Conservation (phyloP, 2,888 invertebrate species). For the Saturnia pavonia region DNA sequence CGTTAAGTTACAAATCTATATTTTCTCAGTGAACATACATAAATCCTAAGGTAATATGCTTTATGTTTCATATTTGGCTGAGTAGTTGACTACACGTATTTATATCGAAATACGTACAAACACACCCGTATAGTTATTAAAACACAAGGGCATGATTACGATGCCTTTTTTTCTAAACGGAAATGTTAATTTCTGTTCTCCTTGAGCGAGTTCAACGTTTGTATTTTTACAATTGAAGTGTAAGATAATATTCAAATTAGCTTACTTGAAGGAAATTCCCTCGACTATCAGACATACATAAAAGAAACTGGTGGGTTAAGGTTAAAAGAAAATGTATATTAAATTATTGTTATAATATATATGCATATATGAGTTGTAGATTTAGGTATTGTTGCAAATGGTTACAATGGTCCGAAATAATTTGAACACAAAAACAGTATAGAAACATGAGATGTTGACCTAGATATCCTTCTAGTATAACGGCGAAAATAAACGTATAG, state of each 20-base stretch:
- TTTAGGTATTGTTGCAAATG: not conserved
- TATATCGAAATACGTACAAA: not conserved
- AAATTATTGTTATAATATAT: not conserved
- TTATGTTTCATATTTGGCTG: not conserved
- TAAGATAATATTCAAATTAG: conserved; percentile 21
- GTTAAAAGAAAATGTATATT: not conserved
- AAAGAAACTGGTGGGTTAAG: not conserved
- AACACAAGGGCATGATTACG: conserved; percentile 15
- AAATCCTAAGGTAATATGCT: not conserved
- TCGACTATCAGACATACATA: not conserved
- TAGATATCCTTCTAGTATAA: not conserved
- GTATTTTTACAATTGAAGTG: conserved; percentile 2
- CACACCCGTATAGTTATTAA: not conserved
- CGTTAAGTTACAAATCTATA: not conserved
- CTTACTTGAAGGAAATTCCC: conserved; percentile 12
- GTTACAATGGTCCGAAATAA: not conserved
- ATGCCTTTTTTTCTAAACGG: conserved; percentile 19
- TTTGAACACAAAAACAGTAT: not conserved
- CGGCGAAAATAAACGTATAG: not conserved
- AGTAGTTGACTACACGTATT: not conserved
- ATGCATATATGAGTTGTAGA: not conserved
- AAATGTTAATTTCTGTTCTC: conserved; percentile 24
- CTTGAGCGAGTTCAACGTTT: conserved; percentile 18
- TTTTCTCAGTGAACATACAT: not conserved
- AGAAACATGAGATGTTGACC: not conserved